These are phyloP conservation scores for Piprites chloris DNA, from an alignment of 2,113 vertebrate genomes.

Conservation along the genomic window DNA sequence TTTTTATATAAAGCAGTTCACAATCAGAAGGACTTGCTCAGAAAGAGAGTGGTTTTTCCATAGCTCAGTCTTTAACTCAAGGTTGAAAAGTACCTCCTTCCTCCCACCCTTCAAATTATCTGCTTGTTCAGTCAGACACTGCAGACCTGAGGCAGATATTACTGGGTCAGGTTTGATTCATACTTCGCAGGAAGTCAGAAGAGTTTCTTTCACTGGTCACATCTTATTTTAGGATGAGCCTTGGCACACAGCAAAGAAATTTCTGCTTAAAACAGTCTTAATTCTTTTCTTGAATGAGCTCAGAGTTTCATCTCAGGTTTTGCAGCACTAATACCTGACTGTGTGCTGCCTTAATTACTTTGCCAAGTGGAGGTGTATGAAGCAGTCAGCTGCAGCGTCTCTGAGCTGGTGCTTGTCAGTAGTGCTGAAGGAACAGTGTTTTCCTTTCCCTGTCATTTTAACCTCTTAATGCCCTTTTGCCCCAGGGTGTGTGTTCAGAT, in stretches of 20 bases:
- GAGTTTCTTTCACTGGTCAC: background rate
- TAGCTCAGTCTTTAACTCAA: background rate
- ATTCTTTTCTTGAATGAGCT: background rate
- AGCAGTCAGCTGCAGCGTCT: background rate
- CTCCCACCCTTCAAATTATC: background rate
- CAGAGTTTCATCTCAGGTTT: background rate
- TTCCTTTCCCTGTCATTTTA: background rate
- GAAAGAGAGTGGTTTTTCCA: background rate
- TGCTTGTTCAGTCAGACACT: background rate
- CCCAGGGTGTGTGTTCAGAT: background rate
- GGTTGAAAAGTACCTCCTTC: background rate
- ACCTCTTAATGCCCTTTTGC: background rate
- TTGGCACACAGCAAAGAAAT: background rate
- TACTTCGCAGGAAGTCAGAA: background rate
- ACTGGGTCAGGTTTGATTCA: background rate
- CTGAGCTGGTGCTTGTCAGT: background rate
- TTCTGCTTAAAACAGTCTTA: background rate
- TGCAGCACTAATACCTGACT: background rate
- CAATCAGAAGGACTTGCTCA: background rate
- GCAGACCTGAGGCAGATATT: background rate
- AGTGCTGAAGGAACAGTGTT: background rate
- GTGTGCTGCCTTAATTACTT: background rate
- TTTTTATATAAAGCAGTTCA: background rate
- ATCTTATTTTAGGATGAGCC: background rate
- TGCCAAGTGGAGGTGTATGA: background rate